These are phyloP conservation scores for Danaus melanippus DNA, from an alignment of 1,140 invertebrate species.

Conservation along the genomic window DNA sequence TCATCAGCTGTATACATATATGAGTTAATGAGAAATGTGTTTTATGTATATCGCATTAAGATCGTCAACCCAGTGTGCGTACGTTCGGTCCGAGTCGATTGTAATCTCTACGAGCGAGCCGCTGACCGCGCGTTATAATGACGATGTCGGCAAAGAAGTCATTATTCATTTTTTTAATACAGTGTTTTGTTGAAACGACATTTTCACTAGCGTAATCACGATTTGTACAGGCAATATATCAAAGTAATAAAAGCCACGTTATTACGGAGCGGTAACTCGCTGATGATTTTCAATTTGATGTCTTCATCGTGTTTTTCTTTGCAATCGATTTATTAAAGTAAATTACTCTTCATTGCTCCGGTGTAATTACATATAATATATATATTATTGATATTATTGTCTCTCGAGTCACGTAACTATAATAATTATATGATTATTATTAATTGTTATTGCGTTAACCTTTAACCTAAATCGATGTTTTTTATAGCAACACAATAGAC, in stretches of 20 bases:
- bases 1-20: background rate
- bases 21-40: constrained; percentile 11
- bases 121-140: constrained; percentile 60
- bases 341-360: constrained; percentile 13
- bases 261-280: constrained; percentile 42
- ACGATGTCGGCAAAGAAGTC: constrained; percentile 65
- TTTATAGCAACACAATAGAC: background rate
- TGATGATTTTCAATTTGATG: constrained; percentile 69
- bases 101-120: constrained; percentile 51
- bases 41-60: constrained; percentile 14
- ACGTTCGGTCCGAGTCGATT: constrained; percentile 36
- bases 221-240: constrained; percentile 65
- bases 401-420: too few relatives aligned
- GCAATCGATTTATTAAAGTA: constrained; percentile 36
- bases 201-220: constrained; percentile 68
- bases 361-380: constrained; percentile 15
- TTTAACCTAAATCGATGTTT: constrained; percentile 6
- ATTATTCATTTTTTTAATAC: constrained; percentile 72
- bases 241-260: constrained; percentile 59
- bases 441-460: too few relatives aligned
- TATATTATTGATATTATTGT: too few relatives aligned
- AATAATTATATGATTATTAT: too few relatives aligned
- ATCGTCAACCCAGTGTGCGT: constrained; percentile 20
- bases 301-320: constrained; percentile 51
- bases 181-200: constrained; percentile 69